A percentile compares a stretch with the other conserved stretches of the same genome.
Conservation (phyloP, 2,888 invertebrate species). For the Erebia aethiops region DNA sequence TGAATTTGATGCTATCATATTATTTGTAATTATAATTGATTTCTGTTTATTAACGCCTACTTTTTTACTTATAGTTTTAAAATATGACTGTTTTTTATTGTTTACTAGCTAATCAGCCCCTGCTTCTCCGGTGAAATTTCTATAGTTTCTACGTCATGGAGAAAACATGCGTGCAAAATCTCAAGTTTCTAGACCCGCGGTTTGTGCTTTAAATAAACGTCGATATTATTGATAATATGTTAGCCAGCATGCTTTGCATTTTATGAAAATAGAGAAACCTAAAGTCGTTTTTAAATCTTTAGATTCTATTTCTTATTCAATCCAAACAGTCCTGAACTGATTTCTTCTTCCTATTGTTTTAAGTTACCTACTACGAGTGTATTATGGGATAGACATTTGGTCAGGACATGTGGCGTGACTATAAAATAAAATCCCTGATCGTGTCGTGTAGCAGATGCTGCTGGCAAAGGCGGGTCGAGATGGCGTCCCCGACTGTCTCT, state of each 20-base stretch:
- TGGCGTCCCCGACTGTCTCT: conserved; percentile 47
- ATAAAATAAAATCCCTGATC: conserved; percentile 69
- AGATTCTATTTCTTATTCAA: not conserved
- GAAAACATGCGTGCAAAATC: too few species aligned
- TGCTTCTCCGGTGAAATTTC: too few species aligned
- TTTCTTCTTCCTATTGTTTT: not conserved
- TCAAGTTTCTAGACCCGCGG: too few species aligned
- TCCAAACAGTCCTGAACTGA: not conserved
- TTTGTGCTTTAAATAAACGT: too few species aligned
- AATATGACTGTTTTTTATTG: not conserved
- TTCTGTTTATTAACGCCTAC: not conserved
- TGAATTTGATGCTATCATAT: conserved; percentile 18
- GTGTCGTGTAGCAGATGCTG: conserved; percentile 64
- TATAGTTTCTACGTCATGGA: too few species aligned
- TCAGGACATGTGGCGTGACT: conserved; percentile 59
- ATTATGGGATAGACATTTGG: conserved; percentile 29
- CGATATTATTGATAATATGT: too few species aligned
- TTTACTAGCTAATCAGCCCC: not conserved
- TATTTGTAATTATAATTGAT: conserved; percentile 18
- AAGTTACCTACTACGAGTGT: not conserved
- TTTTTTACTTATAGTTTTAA: not conserved
- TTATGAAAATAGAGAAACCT: too few species aligned
- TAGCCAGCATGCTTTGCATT: too few species aligned
- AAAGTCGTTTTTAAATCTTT: not conserved
- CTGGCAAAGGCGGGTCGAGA: conserved; percentile 56